phyloP scores from a whole-genome alignment of 2,113 vertebrate species.

The Anolis carolinensis region DNA sequence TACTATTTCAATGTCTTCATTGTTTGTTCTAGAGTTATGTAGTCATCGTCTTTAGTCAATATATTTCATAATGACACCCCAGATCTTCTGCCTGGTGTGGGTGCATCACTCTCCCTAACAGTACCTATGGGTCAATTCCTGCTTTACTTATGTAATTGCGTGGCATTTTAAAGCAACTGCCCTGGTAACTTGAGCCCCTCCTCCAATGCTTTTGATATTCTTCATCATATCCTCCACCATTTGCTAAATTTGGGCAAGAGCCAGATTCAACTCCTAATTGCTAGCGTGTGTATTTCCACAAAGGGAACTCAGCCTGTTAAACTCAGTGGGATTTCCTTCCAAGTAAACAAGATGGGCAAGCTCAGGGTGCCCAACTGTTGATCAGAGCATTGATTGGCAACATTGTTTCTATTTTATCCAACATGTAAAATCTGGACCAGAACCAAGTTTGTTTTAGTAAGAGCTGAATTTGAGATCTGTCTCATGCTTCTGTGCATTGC shows the following conservation, averaged over 20 bases:
- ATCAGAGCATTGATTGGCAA: too few relatives aligned
- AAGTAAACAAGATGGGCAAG: not conserved
- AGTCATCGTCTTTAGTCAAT: too few relatives aligned
- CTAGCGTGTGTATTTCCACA: not conserved
- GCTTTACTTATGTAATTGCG: not conserved
- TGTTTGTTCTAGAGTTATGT: too few relatives aligned
- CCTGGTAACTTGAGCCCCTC: not conserved
- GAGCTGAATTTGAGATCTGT: not conserved
- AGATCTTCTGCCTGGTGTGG: too few relatives aligned
- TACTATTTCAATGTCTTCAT: too few relatives aligned
- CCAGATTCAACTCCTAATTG: not conserved
- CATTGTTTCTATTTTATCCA: constrained; percentile 2
- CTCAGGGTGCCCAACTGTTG: not conserved
- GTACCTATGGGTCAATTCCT: not conserved
- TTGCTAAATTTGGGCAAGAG: not conserved
- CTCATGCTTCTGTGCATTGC: not conserved
- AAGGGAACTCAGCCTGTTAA: not conserved
- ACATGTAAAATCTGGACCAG: not conserved
- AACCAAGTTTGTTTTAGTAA: not conserved
- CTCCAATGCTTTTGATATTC: not conserved
- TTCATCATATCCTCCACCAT: not conserved
- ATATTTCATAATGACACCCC: too few relatives aligned
- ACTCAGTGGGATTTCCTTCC: not conserved
- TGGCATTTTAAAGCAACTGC: not conserved
- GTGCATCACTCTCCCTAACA: too few relatives aligned